Conservation (phyloP, 2,113 vertebrate genomes). For the Electrona antarctica region DNA sequence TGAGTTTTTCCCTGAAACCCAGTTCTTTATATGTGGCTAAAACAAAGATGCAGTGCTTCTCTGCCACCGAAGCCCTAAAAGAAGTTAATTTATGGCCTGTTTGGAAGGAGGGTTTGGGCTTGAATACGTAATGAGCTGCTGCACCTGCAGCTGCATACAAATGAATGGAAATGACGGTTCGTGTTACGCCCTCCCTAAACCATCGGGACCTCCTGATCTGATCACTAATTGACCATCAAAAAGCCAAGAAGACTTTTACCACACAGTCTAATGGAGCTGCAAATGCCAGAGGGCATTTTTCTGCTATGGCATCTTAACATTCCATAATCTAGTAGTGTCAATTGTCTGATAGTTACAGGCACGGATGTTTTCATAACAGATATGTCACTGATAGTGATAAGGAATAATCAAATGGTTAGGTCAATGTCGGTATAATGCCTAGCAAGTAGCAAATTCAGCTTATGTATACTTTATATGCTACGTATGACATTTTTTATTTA, state of each 20-base stretch:
- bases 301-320: constrained; percentile 10
- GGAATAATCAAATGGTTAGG: constrained; percentile 15
- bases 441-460: too few species aligned
- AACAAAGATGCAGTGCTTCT: constrained; percentile 74
- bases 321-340: background rate
- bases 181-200: constrained; percentile 65
- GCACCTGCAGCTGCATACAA: constrained; percentile 82
- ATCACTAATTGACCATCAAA: constrained; percentile 70
- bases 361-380: background rate
- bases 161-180: constrained; percentile 74
- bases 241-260: constrained; percentile 56
- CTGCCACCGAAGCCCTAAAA: constrained; percentile 64
- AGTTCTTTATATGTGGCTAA: constrained; percentile 48
- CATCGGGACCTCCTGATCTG: constrained; percentile 68
- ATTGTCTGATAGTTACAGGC: background rate
- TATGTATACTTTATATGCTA: background rate
- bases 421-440: background rate
- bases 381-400: constrained; percentile 5
- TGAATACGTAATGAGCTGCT: constrained; percentile 77
- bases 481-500: background rate
- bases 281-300: constrained; percentile 30
- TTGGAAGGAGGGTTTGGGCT: constrained; percentile 75
- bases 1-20: constrained; percentile 40
- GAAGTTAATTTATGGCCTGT: constrained; percentile 82
- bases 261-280: constrained; percentile 31